Percentiles rank a stretch among this genome's conserved stretches.
phyloP scores from a whole-genome alignment of 1,140 invertebrate species.

The Formica selysi region DNA sequence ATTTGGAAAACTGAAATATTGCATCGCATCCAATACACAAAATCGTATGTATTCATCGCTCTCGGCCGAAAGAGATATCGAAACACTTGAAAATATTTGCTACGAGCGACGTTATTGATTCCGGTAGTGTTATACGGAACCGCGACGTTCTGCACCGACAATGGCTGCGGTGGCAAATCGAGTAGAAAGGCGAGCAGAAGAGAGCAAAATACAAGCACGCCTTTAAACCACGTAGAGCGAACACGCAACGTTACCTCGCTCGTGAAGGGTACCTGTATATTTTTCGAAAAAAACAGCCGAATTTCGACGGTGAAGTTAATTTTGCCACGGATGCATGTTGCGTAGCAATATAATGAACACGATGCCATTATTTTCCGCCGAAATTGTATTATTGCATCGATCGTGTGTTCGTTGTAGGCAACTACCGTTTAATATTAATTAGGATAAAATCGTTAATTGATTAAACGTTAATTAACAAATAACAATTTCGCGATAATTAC shows the following conservation, averaged over 20 bases:
- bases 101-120: conserved; percentile 36
- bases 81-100: conserved; percentile 9
- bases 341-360: background rate
- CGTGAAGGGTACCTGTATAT: background rate
- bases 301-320: background rate
- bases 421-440: conserved; percentile 32
- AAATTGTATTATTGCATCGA: conserved; percentile 29
- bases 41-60: conserved; percentile 16
- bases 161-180: conserved; percentile 28
- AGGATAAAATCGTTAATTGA: conserved; percentile 20
- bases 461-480: conserved; percentile 18
- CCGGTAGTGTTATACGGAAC: conserved; percentile 15
- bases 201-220: no score
- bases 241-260: background rate
- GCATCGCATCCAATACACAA: background rate
- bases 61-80: background rate
- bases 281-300: conserved; percentile 11
- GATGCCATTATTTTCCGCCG: background rate
- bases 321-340: background rate
- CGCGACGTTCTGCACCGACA: conserved; percentile 27
- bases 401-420: background rate
- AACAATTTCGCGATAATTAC: no score
- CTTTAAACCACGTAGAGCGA: background rate
- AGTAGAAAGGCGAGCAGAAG: conserved; percentile 34
- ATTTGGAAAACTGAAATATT: conserved; percentile 21